Conservation (phyloP, 2,888 invertebrate species). For the Cylloceria caligata region DNA sequence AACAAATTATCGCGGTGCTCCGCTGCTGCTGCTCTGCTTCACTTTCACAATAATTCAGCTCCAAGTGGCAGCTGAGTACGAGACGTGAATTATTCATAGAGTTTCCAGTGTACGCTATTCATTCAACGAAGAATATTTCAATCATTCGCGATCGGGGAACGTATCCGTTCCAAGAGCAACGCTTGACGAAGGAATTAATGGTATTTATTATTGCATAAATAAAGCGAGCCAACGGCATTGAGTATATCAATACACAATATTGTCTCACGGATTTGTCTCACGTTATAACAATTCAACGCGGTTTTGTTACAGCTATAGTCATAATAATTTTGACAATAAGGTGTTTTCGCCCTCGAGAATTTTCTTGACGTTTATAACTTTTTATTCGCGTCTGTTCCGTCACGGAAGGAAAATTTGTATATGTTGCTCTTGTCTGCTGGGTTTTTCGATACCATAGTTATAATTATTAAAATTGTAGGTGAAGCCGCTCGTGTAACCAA, state of each 20-base stretch:
- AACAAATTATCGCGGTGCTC: slow-evolving; percentile 41
- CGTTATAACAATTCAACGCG: background rate
- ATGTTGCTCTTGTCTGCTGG: no score
- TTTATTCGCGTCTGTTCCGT: no score
- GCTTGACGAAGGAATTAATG: background rate
- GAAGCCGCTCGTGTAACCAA: no score
- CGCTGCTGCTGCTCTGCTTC: slow-evolving; percentile 16
- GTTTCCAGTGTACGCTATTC: background rate
- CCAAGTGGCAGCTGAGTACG: slow-evolving; percentile 21
- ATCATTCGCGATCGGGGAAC: slow-evolving; percentile 9
- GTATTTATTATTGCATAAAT: background rate
- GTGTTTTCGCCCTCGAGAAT: no score
- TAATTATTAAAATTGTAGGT: no score
- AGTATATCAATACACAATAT: slow-evolving; percentile 23
- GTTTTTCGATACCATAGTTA: no score
- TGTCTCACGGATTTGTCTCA: background rate
- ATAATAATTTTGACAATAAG: no score
- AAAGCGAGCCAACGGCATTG: background rate
- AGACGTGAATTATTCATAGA: slow-evolving; percentile 52
- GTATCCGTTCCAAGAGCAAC: background rate
- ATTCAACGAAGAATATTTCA: slow-evolving; percentile 14
- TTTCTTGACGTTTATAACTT: no score
- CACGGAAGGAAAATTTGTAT: no score
- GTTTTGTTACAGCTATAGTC: background rate
- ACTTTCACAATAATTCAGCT: slow-evolving; percentile 43